These are phyloP conservation scores for Parelbella ahira DNA, from an alignment of 2,888 invertebrate species.

Conservation along the genomic window DNA sequence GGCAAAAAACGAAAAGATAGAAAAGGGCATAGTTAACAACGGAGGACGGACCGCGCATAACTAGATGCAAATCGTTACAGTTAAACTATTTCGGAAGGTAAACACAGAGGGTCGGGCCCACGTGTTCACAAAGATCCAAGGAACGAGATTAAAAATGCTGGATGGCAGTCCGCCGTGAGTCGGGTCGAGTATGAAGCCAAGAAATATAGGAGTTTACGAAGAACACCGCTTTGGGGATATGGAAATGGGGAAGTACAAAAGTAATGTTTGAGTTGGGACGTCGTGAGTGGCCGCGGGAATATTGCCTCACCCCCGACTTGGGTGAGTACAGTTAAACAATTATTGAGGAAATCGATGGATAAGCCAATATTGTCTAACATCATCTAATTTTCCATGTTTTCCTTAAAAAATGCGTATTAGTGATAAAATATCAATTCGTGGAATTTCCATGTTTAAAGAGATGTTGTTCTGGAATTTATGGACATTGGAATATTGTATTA, in stretches of 20 bases:
- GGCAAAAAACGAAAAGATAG: slow-evolving; percentile 36
- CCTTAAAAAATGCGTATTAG: too few relatives aligned
- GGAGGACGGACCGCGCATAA: slow-evolving; percentile 74
- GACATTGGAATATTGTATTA: too few relatives aligned
- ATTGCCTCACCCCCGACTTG: slow-evolving; percentile 39
- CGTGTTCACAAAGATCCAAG: slow-evolving; percentile 66
- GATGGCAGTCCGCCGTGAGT: slow-evolving; percentile 62
- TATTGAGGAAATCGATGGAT: slow-evolving; percentile 14
- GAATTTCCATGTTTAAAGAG: too few relatives aligned
- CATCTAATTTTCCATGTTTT: slow-evolving; percentile 3
- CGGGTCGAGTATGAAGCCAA: slow-evolving; percentile 51
- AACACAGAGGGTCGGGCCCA: slow-evolving; percentile 69
- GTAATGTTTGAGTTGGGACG: slow-evolving; percentile 74
- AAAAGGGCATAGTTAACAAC: slow-evolving; percentile 69
- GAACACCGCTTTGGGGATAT: slow-evolving; percentile 76
- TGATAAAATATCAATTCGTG: too few relatives aligned
- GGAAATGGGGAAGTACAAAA: slow-evolving; percentile 68
- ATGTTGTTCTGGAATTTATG: too few relatives aligned
- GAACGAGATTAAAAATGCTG: slow-evolving; percentile 79
- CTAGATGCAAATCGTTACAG: slow-evolving; percentile 79
- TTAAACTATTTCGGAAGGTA: slow-evolving; percentile 81
- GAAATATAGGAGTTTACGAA: slow-evolving; percentile 70
- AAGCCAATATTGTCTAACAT: background rate
- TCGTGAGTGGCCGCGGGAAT: slow-evolving; percentile 59
- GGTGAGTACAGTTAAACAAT: slow-evolving; percentile 35